Evolutionary conservation across 2,888 invertebrate species (phyloP).

Genomic region (Miltochrista miniata): DNA sequence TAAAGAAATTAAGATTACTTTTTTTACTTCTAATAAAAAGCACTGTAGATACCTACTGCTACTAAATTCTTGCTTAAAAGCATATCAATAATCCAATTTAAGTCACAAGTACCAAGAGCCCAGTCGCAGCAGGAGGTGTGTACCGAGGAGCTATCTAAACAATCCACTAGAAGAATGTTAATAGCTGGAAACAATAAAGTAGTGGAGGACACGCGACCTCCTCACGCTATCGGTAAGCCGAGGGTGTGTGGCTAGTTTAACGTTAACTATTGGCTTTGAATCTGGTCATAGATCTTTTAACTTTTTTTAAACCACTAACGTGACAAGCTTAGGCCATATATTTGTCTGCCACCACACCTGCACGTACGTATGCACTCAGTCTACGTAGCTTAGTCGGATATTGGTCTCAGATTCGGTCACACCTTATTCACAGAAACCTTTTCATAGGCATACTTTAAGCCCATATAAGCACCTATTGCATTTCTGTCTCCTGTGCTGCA

Average conservation of each 20-base stretch:
- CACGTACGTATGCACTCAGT: too few species aligned
- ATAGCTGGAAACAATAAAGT: conserved; percentile 72
- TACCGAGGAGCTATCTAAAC: conserved; percentile 67
- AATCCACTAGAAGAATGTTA: conserved; percentile 79
- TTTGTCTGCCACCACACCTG: too few species aligned
- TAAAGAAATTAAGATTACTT: too few species aligned
- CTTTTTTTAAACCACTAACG: neutral
- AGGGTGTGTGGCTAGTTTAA: conserved; percentile 10
- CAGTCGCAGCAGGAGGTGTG: conserved; percentile 31
- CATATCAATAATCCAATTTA: neutral
- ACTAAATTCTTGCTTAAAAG: too few species aligned
- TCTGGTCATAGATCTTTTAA: neutral
- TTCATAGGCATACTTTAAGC: too few species aligned
- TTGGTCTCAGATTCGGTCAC: too few species aligned
- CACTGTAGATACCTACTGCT: too few species aligned
- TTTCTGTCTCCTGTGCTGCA: too few species aligned
- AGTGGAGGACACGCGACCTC: conserved; percentile 65
- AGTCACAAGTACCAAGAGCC: conserved; percentile 24
- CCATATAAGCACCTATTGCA: too few species aligned
- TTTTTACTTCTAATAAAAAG: too few species aligned
- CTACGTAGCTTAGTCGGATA: too few species aligned
- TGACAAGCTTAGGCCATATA: neutral
- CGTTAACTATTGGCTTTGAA: conserved; percentile 1
- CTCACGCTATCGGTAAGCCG: conserved; percentile 57
- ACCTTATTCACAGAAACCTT: too few species aligned